Percentiles rank a stretch among this genome's conserved stretches.
Evolutionary conservation across 2,888 invertebrate genomes (phyloP).

Genomic region (Drosophila putrida): DNA sequence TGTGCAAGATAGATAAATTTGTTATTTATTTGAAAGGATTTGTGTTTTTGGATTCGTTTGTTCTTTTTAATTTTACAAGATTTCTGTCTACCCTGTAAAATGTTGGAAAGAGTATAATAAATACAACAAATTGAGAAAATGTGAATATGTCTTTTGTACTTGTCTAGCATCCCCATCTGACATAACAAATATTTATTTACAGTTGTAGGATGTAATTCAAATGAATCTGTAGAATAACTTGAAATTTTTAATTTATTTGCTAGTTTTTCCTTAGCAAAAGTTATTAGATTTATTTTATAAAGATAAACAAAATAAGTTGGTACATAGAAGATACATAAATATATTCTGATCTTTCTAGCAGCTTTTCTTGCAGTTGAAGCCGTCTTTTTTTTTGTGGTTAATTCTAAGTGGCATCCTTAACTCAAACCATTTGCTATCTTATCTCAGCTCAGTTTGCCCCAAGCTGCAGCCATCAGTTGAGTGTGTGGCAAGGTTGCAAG

Average conservation of each 20-base stretch:
- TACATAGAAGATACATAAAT: not conserved
- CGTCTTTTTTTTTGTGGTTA: conserved; percentile 9
- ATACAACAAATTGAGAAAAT: not conserved
- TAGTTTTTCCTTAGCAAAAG: not conserved
- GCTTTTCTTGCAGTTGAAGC: conserved; percentile 12
- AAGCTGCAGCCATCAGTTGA: conserved; percentile 28
- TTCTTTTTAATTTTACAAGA: conserved; percentile 31
- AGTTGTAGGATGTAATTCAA: conserved; percentile 1
- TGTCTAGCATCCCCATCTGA: too few relatives aligned
- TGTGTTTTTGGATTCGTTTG: conserved; percentile 20
- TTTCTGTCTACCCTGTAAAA: not conserved
- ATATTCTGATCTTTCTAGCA: not conserved
- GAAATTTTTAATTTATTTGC: not conserved
- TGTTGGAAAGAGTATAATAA: not conserved
- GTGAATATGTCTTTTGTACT: not conserved
- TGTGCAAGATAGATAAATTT: conserved; percentile 43
- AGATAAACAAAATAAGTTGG: not conserved
- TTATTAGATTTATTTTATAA: not conserved
- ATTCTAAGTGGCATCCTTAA: conserved; percentile 35
- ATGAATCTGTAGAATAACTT: conserved; percentile 1
- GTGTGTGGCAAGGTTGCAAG: not conserved
- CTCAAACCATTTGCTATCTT: conserved; percentile 9
- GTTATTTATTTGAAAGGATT: conserved; percentile 56
- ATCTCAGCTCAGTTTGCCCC: not conserved
- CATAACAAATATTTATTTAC: too few relatives aligned